A percentile compares a stretch with the other conserved stretches of the same genome.
Evolutionary conservation across 2,797 vertebrate species (phyloP).

Genomic region (Eidolon dupreanum): DNA sequence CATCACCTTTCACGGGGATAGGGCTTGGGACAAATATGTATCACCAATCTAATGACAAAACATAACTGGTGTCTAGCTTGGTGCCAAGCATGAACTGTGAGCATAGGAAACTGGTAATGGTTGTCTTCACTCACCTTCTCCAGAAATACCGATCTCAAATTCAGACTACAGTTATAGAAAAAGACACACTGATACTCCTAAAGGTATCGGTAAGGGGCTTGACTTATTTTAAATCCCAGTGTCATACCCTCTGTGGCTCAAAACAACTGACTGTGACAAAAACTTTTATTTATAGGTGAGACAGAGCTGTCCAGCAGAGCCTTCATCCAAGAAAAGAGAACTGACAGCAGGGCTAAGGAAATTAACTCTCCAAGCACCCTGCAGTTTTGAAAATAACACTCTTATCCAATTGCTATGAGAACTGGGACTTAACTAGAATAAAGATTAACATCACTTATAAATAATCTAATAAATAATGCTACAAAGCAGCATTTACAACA

Average conservation of each 20-base stretch:
- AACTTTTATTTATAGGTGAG: conserved; percentile 79
- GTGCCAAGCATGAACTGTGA: background rate
- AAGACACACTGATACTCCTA: background rate
- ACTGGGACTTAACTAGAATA: background rate
- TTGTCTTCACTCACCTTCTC: background rate
- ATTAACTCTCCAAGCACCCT: conserved; percentile 44
- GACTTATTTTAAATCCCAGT: conserved; percentile 71
- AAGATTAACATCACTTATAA: background rate
- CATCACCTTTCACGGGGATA: background rate
- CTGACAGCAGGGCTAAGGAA: conserved; percentile 22
- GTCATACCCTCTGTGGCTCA: conserved; percentile 64
- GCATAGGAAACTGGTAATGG: background rate
- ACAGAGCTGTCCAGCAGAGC: conserved; percentile 50
- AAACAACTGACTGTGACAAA: conserved; percentile 71
- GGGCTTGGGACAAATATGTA: background rate
- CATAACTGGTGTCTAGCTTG: background rate
- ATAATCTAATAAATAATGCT: background rate
- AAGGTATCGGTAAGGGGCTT: background rate
- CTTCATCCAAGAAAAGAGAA: conserved; percentile 63
- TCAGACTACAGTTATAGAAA: background rate
- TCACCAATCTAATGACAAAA: background rate
- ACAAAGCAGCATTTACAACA: background rate
- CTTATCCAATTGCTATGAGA: background rate
- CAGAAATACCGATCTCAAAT: background rate
- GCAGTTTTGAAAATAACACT: conserved; percentile 32